Evolutionary conservation across 2,113 vertebrate genomes (phyloP).

Genomic region (Chionomys nivalis): DNA sequence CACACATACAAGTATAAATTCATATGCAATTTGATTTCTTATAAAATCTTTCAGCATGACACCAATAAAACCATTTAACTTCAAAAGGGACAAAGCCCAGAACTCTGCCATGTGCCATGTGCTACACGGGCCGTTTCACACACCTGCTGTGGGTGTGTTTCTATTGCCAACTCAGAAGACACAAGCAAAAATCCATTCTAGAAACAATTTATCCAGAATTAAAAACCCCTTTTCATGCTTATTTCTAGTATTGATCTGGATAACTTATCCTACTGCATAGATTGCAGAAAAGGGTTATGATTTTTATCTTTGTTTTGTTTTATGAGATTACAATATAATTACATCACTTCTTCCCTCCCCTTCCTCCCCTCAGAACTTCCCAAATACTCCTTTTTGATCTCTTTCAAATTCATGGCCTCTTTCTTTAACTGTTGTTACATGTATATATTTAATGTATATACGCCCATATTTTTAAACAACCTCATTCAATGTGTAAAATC

Average conservation of each 20-base stretch:
- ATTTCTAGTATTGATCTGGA: slow-evolving; percentile 1
- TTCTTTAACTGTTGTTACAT: background rate
- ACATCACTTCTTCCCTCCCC: background rate
- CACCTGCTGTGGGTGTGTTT: slow-evolving; percentile 81
- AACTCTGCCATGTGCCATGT: slow-evolving; percentile 61
- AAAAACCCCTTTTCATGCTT: slow-evolving; percentile 25
- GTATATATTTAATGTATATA: background rate
- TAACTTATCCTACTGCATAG: background rate
- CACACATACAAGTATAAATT: slow-evolving; percentile 51
- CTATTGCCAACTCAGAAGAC: slow-evolving; percentile 23
- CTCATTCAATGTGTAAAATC: background rate
- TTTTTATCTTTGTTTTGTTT: background rate
- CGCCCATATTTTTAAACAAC: too few relatives aligned
- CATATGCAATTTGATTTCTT: slow-evolving; percentile 73
- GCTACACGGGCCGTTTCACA: slow-evolving; percentile 57
- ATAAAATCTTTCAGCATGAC: slow-evolving; percentile 57
- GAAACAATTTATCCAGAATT: slow-evolving; percentile 13
- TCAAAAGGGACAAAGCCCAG: slow-evolving; percentile 73
- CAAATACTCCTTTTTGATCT: background rate
- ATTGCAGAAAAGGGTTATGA: background rate
- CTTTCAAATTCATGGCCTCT: background rate
- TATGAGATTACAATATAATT: background rate
- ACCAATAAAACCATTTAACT: slow-evolving; percentile 79
- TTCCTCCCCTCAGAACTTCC: background rate
- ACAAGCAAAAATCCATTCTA: slow-evolving; percentile 41